Percentiles rank a stretch among this genome's conserved stretches.
phyloP scores from a whole-genome alignment of 2,113 vertebrate species.

The Penelope pileata region DNA sequence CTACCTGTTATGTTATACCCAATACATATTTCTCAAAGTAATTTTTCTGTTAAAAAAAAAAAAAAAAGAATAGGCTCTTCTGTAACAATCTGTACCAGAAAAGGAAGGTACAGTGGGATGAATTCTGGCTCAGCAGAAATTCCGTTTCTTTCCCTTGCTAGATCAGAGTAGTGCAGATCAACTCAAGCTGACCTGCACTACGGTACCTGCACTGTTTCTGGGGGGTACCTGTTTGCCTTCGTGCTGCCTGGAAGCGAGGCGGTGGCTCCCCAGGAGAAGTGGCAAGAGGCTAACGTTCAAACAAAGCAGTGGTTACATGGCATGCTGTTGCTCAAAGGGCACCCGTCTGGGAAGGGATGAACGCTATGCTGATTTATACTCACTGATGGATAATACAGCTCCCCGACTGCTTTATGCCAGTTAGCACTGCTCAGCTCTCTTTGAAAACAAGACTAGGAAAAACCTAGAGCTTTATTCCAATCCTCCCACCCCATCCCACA shows the following conservation, averaged over 20 bases:
- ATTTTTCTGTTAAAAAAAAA: background rate
- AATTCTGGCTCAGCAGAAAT: background rate
- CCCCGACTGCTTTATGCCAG: accelerated
- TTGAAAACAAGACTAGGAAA: background rate
- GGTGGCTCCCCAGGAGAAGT: background rate
- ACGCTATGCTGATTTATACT: background rate
- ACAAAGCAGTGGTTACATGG: background rate
- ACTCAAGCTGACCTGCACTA: background rate
- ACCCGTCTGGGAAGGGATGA: background rate
- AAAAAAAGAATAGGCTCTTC: background rate
- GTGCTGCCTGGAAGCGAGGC: background rate
- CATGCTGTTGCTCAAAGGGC: background rate
- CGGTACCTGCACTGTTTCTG: background rate
- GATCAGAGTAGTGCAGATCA: background rate
- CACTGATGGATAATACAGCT: background rate
- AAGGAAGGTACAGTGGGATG: background rate
- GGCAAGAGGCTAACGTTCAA: background rate
- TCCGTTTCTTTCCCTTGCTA: background rate
- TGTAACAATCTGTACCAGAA: background rate
- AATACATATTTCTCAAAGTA: background rate
- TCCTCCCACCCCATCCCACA: accelerated
- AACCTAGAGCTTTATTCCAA: background rate
- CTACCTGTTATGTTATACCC: background rate
- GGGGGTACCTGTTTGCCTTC: background rate
- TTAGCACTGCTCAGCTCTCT: background rate